Conservation (phyloP, 2,113 vertebrate genomes). For the Scalopus aquaticus region DNA sequence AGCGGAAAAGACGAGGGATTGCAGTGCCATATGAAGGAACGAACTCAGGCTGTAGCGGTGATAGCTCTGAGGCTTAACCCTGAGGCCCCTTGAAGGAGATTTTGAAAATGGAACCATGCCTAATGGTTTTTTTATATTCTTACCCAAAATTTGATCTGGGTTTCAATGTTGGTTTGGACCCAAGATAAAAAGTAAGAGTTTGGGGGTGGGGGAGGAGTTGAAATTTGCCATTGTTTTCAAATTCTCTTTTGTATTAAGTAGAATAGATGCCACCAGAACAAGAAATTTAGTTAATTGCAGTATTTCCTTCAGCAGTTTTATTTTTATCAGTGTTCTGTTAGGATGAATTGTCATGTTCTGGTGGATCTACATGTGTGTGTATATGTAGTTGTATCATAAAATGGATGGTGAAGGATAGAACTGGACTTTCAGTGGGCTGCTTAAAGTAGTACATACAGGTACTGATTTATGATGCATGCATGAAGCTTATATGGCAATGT, state of each 20-base stretch:
- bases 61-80: no score
- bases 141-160: background rate
- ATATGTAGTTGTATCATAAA: background rate
- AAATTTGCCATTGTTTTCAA: background rate
- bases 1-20: no score
- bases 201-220: background rate
- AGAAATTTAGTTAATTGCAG: background rate
- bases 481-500: no score
- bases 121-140: background rate
- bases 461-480: no score
- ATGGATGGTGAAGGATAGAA: no score
- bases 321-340: background rate
- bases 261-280: background rate
- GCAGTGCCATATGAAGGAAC: no score
- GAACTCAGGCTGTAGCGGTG: no score
- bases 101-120: background rate
- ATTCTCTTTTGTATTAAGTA: background rate
- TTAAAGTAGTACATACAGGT: no score
- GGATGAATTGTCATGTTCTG: background rate
- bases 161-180: background rate
- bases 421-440: no score
- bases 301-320: background rate
- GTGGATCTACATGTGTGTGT: background rate
- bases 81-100: background rate
- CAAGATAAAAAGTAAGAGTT: background rate